phyloP scores from a whole-genome alignment of 1,140 invertebrate species.

The Andricus grossulariae region DNA sequence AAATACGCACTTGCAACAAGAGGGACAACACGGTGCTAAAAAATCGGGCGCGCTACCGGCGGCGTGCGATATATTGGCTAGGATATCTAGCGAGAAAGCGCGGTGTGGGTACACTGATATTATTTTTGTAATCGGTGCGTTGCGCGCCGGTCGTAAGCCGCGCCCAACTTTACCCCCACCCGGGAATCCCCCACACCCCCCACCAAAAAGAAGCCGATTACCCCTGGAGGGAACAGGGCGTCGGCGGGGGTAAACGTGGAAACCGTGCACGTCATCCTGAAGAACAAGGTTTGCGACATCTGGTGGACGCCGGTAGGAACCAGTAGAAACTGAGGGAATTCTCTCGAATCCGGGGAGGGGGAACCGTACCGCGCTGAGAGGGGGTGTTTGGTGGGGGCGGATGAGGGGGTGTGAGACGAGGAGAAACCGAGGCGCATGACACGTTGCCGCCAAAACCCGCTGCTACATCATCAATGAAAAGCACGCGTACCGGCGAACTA shows the following conservation, averaged over 20 bases:
- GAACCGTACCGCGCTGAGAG: background rate
- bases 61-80: constrained; percentile 51
- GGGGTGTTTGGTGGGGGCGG: constrained; percentile 18
- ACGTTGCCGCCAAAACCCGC: constrained; percentile 33
- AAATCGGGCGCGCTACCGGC: constrained; percentile 38
- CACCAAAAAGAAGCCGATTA: constrained; percentile 6
- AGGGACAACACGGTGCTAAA: background rate
- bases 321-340: constrained; percentile 35
- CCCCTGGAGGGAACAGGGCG: constrained; percentile 24
- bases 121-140: constrained; percentile 66
- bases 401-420: background rate
- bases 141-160: constrained; percentile 62
- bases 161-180: constrained; percentile 65
- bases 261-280: constrained; percentile 31
- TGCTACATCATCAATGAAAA: constrained; percentile 35
- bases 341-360: background rate
- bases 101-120: constrained; percentile 63
- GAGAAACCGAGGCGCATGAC: background rate
- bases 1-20: constrained; percentile 21
- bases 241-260: constrained; percentile 31
- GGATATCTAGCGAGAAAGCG: constrained; percentile 63
- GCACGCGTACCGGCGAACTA: constrained; percentile 9
- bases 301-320: constrained; percentile 62
- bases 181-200: constrained; percentile 39
- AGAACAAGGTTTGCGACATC: constrained; percentile 55